Evolutionary conservation across 2,113 vertebrate species (phyloP), one percentile per base, ranked within the genome.

Genomic region (Tychaedon coryphoeus): DNA sequence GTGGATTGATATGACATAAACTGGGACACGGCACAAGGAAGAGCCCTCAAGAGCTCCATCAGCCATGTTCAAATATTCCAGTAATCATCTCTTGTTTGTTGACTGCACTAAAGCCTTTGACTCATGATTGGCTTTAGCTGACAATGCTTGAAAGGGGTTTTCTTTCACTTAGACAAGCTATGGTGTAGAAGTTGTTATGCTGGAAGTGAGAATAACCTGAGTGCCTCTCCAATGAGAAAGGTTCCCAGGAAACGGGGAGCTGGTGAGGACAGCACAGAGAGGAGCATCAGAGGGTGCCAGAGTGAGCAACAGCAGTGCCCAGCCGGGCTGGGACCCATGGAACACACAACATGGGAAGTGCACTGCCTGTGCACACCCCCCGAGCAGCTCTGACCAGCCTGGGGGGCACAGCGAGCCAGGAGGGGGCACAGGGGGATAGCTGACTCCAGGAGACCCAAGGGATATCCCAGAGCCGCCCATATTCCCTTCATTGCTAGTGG

Each of bases 231-330:
- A 51, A 28, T 14, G 57, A 18, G 24, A 64, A 51, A 61, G 24
- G 36, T 19, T 5, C 4, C 38, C 3, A 38, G 40, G 36, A 26
- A 38, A 38, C 2, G 1, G 18, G 19, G 26, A 79, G 33, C 19
- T 23, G 6, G 29, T 34, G 73, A 38, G 29, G 23, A 42, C 14
- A 24, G 69, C 62, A 74, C 10, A 42, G 14, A 22, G 9, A 5
- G 64, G 81, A 54, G 8, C 12, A n/a, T 8, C 13, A 15, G 19
- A 18, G 60, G 4, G 9, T n/a, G 19, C 4, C 2, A 42, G 45
- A 51, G 40, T 43, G 22, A 6, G 0, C 33, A 28, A 43, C 14
- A 12, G 0, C 1, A 0, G 13, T 8, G 20, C 48, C 28, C 40
- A 80, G 31, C 10, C 2, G 1, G 34, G 31, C 33, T 10, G 3